Evolutionary conservation across 2,797 vertebrate species (phyloP), one percentile per base, ranked within the genome.

Genomic region (Mycteria americana): DNA sequence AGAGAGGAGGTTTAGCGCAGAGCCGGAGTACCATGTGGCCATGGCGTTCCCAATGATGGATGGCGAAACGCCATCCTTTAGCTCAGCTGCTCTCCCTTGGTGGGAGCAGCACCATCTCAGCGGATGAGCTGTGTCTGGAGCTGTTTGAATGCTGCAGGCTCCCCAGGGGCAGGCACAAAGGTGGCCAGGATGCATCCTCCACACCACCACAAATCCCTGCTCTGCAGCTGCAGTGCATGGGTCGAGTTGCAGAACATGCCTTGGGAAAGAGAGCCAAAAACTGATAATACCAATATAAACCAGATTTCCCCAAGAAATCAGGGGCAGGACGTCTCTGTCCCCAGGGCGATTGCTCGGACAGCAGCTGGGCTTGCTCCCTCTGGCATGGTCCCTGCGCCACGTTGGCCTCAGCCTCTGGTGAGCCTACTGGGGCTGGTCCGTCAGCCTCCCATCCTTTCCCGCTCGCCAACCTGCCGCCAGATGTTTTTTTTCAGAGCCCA

Each of bases 351-450:
- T 69, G 54, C 63, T 93, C 2, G 6, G 46, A 76, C 30, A 46
- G 45, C 91, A 96, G 77, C 87, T 93, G 84, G 19, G 24, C 67
- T 92, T 74, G 59, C 50, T 95, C 60, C 59, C 28, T 62, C 41
- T 4, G 2, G 18, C 3, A 0, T 46, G 37, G 65, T 84, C 59
- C 46, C 1, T 2, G n/a, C 10, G 10, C 28, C 0, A 3, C 21
- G 45, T 18, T 92, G 83, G 72, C 39, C 50, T 54, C 90, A 62
- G 33, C 35, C 46, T 56, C 46, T 89, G 63, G 5, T 51, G 63
- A 88, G 12, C 46, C n/a, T 59, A 18, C 51, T 39, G 80, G 81
- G 74, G 65, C 62, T 74, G 31, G 45, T 60, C 50, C 57, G 72
- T 46, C 57, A 78, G 35, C n/a, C 28, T 79, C 64, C 46, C 8